Evolutionary conservation across 2,797 vertebrate genomes (phyloP), one percentile per base, ranked within the genome.

Genomic region (Bovichtus variegatus): DNA sequence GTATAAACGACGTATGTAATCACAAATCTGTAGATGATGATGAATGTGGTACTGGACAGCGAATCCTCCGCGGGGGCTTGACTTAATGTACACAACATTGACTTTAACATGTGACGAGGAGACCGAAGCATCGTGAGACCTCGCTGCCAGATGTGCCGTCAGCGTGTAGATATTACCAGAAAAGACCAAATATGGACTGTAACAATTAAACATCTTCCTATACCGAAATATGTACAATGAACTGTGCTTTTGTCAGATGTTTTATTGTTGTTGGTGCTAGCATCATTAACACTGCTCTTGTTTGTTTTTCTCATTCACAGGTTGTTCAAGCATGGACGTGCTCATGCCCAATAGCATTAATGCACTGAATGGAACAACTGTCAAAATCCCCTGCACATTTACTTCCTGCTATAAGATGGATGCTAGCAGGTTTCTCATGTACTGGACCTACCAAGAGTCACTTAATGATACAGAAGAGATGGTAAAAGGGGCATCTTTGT

Each of bases 341-440:
- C 75, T 93, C 3, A 95, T 96, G 21, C 80, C 94, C 0, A 1
- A 40, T 62, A 85, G 70, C 61, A 92, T 99, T 47, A 94, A 93
- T 3, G 97, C 96, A 46, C 86, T 99, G 87, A 99, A 99, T 0
- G 98, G 98, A 85, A 95, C 97, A 6, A 96, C 95, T 0, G 90
- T 96, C 74, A 97, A 94, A 85, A 97, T 99, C 86, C 55, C 93
- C 74, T 99, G 98, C 91, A 96, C 93, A 18, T 99, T 99, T 88
- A 98, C 95, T 46, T 99, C 98, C 87, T 99, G 98, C 93, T 99
- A 99, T 87, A 98, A 96, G 61, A 96, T 99, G 88, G 96, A 97
- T 64, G 87, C 91, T 71, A 94, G 93, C 75, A 96, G 94, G 82
- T 99, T 99, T 90, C 94, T 94, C 84, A 96, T 99, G 95, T 99